Conservation (phyloP, 2,888 invertebrate species). For the Amphimallon solstitiale region DNA sequence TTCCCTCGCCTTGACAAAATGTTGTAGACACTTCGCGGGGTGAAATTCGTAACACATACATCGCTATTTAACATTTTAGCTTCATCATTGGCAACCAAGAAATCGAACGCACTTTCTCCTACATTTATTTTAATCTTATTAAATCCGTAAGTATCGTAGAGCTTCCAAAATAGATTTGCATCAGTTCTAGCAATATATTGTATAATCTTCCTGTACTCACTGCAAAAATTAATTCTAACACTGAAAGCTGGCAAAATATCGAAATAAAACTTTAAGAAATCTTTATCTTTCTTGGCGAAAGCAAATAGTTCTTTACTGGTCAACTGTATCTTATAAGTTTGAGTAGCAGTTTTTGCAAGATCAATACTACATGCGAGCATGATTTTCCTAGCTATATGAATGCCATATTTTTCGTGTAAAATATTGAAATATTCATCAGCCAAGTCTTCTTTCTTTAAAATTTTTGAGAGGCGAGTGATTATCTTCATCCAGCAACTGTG, state of each 20-base stretch:
- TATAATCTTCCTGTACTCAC: background rate
- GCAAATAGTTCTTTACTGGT: slow-evolving; percentile 29
- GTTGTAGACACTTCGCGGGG: background rate
- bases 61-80: background rate
- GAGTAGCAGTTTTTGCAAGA: slow-evolving; percentile 6
- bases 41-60: background rate
- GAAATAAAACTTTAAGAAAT: slow-evolving; percentile 33
- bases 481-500: slow-evolving; percentile 29
- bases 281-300: slow-evolving; percentile 25
- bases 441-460: slow-evolving; percentile 17
- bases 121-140: background rate
- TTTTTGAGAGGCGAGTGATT: slow-evolving; percentile 21
- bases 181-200: background rate
- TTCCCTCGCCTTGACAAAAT: background rate
- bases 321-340: slow-evolving; percentile 18
- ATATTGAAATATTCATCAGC: slow-evolving; percentile 37
- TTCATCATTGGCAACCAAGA: background rate
- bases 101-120: background rate
- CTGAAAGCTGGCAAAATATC: background rate
- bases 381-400: slow-evolving; percentile 33
- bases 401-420: slow-evolving; percentile 29
- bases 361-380: slow-evolving; percentile 34
- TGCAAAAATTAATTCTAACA: background rate
- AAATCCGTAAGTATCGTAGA: background rate
- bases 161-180: slow-evolving; percentile 4